These are phyloP conservation scores for Shinisaurus crocodilurus DNA, from an alignment of 2,113 vertebrate species.

Conservation along the genomic window DNA sequence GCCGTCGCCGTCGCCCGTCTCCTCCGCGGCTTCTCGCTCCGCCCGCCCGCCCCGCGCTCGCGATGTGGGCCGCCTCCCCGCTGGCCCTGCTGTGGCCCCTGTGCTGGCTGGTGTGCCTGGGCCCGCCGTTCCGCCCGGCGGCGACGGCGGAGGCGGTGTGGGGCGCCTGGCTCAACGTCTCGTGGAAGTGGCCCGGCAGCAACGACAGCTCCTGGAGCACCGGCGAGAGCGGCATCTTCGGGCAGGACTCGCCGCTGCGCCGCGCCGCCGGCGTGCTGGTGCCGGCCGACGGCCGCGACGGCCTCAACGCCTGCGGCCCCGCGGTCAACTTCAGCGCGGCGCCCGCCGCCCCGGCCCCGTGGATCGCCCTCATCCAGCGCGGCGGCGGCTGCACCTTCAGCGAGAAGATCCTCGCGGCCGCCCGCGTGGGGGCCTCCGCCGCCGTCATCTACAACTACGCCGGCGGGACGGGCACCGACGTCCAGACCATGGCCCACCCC, in stretches of 20 bases:
- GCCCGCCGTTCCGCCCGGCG: constrained; percentile 60
- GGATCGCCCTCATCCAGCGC: constrained; percentile 86
- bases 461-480: constrained; percentile 78
- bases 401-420: constrained; percentile 83
- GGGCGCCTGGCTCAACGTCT: constrained; percentile 84
- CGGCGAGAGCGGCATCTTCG: constrained; percentile 82
- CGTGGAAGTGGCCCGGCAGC: constrained; percentile 67
- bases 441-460: constrained; percentile 85
- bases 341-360: constrained; percentile 55
- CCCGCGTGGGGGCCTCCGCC: constrained; percentile 76
- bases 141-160: constrained; percentile 71
- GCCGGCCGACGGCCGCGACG: constrained; percentile 72
- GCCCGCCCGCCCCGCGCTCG: neutral
- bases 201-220: neutral
- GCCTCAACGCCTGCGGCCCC: constrained; percentile 73
- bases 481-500: constrained; percentile 88
- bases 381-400: constrained; percentile 86
- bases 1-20: neutral
- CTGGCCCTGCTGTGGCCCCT: neutral
- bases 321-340: constrained; percentile 75
- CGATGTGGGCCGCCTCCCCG: neutral
- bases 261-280: constrained; percentile 75
- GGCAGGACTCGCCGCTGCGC: constrained; percentile 82
- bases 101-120: constrained; percentile 19
- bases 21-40: no score